A percentile compares a stretch with the other conserved stretches of the same genome.
These are phyloP conservation scores for Maccullochella peelii DNA, from an alignment of 2,113 vertebrate genomes.

Conservation along the genomic window DNA sequence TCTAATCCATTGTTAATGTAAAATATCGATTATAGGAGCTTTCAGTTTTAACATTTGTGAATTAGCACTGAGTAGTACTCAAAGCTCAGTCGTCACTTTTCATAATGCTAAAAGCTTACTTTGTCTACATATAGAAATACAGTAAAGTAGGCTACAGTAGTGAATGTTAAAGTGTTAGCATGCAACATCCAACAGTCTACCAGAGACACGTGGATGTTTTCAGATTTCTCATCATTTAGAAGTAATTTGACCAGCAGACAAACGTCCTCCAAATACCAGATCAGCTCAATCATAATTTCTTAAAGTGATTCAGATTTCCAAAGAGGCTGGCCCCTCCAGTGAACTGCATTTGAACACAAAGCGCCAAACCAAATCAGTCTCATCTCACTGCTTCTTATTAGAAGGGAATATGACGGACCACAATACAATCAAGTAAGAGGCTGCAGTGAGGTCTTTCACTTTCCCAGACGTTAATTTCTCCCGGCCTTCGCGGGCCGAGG, in stretches of 20 bases:
- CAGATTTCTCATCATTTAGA: constrained; percentile 36
- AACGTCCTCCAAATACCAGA: constrained; percentile 35
- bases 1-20: too few relatives aligned
- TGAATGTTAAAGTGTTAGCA: neutral
- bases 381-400: constrained; percentile 53
- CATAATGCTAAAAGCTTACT: neutral
- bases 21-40: neutral
- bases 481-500: constrained; percentile 12
- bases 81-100: neutral
- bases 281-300: constrained; percentile 37
- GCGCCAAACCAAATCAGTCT: constrained; percentile 59
- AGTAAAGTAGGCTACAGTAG: neutral
- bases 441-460: constrained; percentile 47
- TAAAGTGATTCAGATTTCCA: constrained; percentile 38
- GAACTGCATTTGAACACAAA: constrained; percentile 43
- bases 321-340: constrained; percentile 13
- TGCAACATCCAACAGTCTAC: neutral
- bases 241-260: constrained; percentile 32
- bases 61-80: neutral
- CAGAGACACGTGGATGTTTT: neutral
- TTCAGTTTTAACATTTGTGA: neutral
- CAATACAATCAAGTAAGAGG: constrained; percentile 44
- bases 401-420: constrained; percentile 47
- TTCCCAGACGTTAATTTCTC: constrained; percentile 44
- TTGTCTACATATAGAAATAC: neutral